Conservation (phyloP, 2,113 vertebrate genomes). For the Heterotis niloticus region DNA sequence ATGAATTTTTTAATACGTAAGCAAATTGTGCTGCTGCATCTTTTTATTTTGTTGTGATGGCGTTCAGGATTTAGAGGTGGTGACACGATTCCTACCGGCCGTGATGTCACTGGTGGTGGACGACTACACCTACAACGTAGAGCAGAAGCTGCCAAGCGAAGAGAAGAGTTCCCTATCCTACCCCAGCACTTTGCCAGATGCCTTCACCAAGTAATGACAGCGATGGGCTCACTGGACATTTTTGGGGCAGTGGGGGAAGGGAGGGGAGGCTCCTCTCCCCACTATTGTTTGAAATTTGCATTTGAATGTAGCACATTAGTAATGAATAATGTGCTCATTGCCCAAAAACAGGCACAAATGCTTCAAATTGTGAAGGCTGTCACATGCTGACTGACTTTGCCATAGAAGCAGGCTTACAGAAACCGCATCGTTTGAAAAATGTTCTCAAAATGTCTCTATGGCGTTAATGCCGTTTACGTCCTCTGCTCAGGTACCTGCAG, state of each 20-base stretch:
- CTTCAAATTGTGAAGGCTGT: too few relatives aligned
- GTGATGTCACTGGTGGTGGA: slow-evolving; percentile 96
- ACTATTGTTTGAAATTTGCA: background rate
- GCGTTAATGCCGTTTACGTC: background rate
- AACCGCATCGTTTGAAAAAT: too few relatives aligned
- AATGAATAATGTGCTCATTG: background rate
- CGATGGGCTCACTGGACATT: background rate
- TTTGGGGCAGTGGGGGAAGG: too few relatives aligned
- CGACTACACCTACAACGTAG: slow-evolving; percentile 84
- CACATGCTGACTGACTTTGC: background rate
- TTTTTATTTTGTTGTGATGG: background rate
- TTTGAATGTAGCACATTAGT: background rate
- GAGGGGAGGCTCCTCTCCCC: background rate
- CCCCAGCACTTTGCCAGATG: slow-evolving; percentile 77
- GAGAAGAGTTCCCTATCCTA: slow-evolving; percentile 78
- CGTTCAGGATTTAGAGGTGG: slow-evolving; percentile 79
- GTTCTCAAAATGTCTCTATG: background rate
- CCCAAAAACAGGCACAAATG: too few relatives aligned
- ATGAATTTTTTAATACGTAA: too few relatives aligned
- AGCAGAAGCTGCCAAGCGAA: slow-evolving; percentile 86
- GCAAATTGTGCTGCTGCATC: too few relatives aligned
- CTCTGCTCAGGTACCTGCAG: slow-evolving; percentile 74
- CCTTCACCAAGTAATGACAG: slow-evolving; percentile 74
- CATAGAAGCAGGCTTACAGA: background rate
- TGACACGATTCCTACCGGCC: slow-evolving; percentile 87